A percentile compares a stretch with the other conserved stretches of the same genome.
phyloP scores from a whole-genome alignment of 1,140 invertebrate genomes.

The Pseudomyrmex sp. region DNA sequence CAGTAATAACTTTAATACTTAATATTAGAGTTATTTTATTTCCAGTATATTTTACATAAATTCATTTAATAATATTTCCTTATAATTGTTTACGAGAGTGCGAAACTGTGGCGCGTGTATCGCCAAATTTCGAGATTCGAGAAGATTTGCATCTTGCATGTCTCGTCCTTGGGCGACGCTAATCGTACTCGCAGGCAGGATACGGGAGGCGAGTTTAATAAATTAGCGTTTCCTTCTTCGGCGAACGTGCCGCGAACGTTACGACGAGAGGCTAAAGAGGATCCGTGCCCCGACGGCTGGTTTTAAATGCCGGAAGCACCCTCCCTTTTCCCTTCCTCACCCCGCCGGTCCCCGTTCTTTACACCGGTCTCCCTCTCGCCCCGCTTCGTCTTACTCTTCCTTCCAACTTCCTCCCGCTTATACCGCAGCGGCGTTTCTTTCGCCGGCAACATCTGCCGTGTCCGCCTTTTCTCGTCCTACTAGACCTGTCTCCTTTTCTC shows the following conservation, averaged over 20 bases:
- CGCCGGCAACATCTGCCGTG: constrained; percentile 72
- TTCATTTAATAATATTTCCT: no score
- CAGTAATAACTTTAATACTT: no score
- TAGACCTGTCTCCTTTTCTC: constrained; percentile 37
- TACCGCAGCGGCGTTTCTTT: constrained; percentile 73
- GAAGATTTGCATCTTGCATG: neutral
- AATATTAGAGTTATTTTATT: no score
- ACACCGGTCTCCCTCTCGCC: constrained; percentile 26
- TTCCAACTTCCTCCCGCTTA: constrained; percentile 72
- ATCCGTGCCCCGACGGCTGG: constrained; percentile 75
- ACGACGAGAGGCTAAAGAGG: constrained; percentile 78
- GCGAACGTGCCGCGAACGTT: constrained; percentile 75
- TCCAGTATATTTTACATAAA: no score
- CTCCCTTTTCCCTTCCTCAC: constrained; percentile 34
- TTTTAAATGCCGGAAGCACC: constrained; percentile 78
- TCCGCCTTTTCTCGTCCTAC: constrained; percentile 67
- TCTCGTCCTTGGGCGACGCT: constrained; percentile 49
- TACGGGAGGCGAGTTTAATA: constrained; percentile 74
- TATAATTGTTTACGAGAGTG: neutral
- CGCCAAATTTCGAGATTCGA: neutral
- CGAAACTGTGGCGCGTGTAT: neutral
- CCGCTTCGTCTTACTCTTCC: constrained; percentile 48
- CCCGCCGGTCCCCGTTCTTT: constrained; percentile 28
- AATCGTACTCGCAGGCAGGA: constrained; percentile 44
- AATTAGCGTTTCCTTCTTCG: constrained; percentile 80